Evolutionary conservation across 1,140 invertebrate species (phyloP).

Genomic region (Vollenhovia emeryi): DNA sequence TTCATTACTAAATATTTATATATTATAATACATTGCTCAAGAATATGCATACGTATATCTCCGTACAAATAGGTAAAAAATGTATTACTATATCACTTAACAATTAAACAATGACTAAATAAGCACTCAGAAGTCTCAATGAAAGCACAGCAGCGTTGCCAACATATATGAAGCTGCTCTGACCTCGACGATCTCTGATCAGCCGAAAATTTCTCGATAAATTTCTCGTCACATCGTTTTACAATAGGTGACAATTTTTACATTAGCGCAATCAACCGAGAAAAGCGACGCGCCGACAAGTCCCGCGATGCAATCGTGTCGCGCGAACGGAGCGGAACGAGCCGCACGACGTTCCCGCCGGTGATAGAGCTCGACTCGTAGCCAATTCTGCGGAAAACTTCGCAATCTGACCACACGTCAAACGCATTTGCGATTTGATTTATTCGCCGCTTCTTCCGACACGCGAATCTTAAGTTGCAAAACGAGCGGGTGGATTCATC

Average conservation of each 20-base stretch:
- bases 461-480: slow-evolving; percentile 20
- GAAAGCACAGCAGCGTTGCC: background rate
- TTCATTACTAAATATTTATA: background rate
- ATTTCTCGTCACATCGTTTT: background rate
- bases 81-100: background rate
- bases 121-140: background rate
- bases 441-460: slow-evolving; percentile 52
- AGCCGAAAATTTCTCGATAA: background rate
- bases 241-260: background rate
- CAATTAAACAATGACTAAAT: background rate
- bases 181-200: background rate
- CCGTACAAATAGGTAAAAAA: background rate
- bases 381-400: slow-evolving; percentile 68
- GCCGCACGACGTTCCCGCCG: slow-evolving; percentile 46
- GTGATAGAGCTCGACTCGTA: slow-evolving; percentile 46
- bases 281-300: slow-evolving; percentile 7
- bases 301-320: slow-evolving; percentile 21
- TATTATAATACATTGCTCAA: background rate
- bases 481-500: slow-evolving; percentile 34
- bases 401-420: slow-evolving; percentile 64
- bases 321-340: background rate
- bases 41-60: background rate
- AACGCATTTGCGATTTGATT: slow-evolving; percentile 70
- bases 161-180: background rate
- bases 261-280: background rate